Base-by-base conservation (phyloP, 2,113 vertebrate genomes). In the Chinchilla lanigera region DNA sequence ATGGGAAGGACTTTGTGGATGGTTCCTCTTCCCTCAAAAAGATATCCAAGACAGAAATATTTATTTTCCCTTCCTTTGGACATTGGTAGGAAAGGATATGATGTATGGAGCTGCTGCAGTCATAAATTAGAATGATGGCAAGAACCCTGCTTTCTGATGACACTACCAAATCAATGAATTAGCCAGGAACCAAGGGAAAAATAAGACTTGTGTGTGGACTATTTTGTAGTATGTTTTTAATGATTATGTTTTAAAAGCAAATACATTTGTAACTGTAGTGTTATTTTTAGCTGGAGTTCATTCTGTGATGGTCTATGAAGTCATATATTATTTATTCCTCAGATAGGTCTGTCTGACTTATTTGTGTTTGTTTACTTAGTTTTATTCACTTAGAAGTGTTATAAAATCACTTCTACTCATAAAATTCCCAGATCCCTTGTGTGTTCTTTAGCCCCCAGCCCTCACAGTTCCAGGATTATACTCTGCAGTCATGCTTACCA, bases 171-270 rank as follows among this genome's bases (percentile, higher is more conserved):
- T 44, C 35, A 56, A 17, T 44, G 19, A 82, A 61, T n/a, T 58
- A 71, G 83, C 19, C 16, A 87, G 44, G 30, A 88, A 47, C n/a
- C 26, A 95, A 94, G 17, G 58, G 38, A 83, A 90, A 50, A 93
- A 3, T 73, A 84, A 60, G 24, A 44, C n/a, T 80, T 94, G 28
- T 19, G 0, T 33, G 41, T 41, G 60, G 11, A 41, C 8, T 89
- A 2, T 63, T 96, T 81, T 38, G 24, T 61, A 63, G 28, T 24
- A 65, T 35, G 33, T 28, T 5, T 80, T 71, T 63, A 86, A 80
- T 80, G 54, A 85, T 73, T 89, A 60, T 47, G 63, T 88, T 81
- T 94, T 20, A 35, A 92, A 67, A 95, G 5, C 75, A 95, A 85
- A 63, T 69, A 24, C 0, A n/a, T 91, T 90, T 63, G 33, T n/a